phyloP scores from a whole-genome alignment of 2,797 vertebrate species.

The Peromyscus aztecus region DNA sequence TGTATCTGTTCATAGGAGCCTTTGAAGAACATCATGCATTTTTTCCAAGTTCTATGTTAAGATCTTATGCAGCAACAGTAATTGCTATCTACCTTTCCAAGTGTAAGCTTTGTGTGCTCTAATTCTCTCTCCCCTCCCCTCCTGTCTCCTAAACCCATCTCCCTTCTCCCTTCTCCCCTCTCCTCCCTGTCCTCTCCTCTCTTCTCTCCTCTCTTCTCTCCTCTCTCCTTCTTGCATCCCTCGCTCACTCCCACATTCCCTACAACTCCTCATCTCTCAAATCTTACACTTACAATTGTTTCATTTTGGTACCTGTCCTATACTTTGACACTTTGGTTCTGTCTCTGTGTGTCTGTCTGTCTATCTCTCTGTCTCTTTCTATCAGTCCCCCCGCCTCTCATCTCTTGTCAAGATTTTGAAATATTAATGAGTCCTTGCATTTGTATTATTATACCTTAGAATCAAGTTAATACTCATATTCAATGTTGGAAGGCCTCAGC shows the following conservation, averaged over 20 bases:
- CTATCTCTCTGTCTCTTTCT: neutral
- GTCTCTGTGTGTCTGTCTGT: neutral
- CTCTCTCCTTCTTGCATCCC: neutral
- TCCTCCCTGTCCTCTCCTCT: neutral
- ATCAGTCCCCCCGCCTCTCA: neutral
- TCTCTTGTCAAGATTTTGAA: conserved; percentile 55
- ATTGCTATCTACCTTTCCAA: neutral
- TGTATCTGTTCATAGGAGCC: neutral
- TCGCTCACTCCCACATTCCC: neutral
- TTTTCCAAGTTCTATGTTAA: neutral
- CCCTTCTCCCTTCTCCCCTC: neutral
- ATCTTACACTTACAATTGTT: neutral
- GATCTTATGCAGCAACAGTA: neutral
- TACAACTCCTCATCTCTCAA: neutral
- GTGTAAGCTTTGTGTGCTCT: neutral
- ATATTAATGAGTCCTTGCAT: conserved; percentile 11
- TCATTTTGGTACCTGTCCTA: conserved; percentile 2
- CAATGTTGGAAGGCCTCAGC: neutral
- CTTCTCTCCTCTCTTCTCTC: too few species aligned
- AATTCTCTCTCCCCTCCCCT: neutral
- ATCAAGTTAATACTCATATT: conserved; percentile 24
- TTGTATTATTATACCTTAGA: conserved; percentile 46
- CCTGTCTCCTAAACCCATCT: too few species aligned
- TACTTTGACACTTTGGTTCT: neutral
- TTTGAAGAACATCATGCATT: neutral